phyloP scores from a whole-genome alignment of 2,888 invertebrate species.

The Watsonalla binaria region DNA sequence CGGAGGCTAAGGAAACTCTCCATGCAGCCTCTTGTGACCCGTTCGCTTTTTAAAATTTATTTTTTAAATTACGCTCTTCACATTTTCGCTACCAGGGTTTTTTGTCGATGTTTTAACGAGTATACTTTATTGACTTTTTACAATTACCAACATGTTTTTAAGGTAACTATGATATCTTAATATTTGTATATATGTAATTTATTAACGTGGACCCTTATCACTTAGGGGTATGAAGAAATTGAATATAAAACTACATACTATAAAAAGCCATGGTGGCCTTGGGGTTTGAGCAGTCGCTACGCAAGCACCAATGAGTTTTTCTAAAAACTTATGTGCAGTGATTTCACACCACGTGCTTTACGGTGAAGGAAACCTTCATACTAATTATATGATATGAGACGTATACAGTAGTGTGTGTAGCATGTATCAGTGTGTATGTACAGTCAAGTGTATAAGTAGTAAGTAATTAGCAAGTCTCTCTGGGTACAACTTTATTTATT shows the following conservation, averaged over 20 bases:
- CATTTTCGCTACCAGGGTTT: neutral
- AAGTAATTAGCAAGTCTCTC: conserved; percentile 64
- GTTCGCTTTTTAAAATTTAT: neutral
- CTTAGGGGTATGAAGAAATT: too few relatives aligned
- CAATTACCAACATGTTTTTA: neutral
- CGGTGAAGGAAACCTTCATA: too few relatives aligned
- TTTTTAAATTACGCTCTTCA: neutral
- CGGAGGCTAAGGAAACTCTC: conserved; percentile 49
- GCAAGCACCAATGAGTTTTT: too few relatives aligned
- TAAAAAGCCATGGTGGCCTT: too few relatives aligned
- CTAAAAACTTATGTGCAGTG: too few relatives aligned
- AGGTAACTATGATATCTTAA: too few relatives aligned
- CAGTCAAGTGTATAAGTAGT: conserved; percentile 18
- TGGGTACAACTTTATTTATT: conserved; percentile 67
- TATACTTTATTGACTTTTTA: too few relatives aligned
- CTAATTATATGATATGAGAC: neutral
- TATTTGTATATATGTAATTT: neutral
- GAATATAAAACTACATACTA: too few relatives aligned
- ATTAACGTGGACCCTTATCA: too few relatives aligned
- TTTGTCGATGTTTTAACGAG: conserved; percentile 1
- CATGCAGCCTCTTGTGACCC: conserved; percentile 31
- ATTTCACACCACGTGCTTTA: too few relatives aligned
- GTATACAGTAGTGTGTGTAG: conserved; percentile 19
- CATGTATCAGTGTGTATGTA: neutral
- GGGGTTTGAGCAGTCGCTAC: too few relatives aligned